These are phyloP conservation scores for Cylindroiulus punctatus DNA, from an alignment of 2,888 invertebrate species.

Conservation along the genomic window DNA sequence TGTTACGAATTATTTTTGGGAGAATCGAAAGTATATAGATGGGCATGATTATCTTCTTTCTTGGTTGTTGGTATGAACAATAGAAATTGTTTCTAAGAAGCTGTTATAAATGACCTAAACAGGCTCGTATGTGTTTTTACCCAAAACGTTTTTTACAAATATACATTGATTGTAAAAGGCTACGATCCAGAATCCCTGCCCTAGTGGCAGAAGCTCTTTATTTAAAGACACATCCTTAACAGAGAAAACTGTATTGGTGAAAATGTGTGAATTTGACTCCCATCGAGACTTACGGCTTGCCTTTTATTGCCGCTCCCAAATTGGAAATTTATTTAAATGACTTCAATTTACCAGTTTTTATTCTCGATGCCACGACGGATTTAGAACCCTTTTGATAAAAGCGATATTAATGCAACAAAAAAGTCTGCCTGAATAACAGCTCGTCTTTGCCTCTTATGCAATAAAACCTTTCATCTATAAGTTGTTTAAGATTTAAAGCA, in stretches of 20 bases:
- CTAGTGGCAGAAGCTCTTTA: background rate
- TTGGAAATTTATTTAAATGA: conserved; percentile 45
- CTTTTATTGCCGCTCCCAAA: conserved; percentile 10
- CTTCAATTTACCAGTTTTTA: background rate
- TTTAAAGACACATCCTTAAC: background rate
- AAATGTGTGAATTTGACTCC: background rate
- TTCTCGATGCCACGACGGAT: background rate
- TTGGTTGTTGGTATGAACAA: no score
- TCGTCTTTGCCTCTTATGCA: background rate
- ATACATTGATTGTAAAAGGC: background rate
- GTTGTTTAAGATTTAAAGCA: background rate
- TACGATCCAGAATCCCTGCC: background rate
- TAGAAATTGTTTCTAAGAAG: no score
- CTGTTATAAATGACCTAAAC: no score
- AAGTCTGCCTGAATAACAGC: background rate
- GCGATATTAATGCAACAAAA: background rate
- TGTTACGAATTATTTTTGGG: no score
- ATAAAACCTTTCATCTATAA: background rate
- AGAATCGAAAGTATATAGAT: no score
- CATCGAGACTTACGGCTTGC: background rate
- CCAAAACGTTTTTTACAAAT: no score
- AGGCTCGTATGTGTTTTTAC: no score
- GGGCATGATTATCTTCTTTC: no score
- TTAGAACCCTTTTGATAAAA: background rate
- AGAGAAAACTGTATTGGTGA: background rate